These are phyloP conservation scores for Natrix natrix DNA, from an alignment of 2,797 vertebrate species.

Conservation along the genomic window DNA sequence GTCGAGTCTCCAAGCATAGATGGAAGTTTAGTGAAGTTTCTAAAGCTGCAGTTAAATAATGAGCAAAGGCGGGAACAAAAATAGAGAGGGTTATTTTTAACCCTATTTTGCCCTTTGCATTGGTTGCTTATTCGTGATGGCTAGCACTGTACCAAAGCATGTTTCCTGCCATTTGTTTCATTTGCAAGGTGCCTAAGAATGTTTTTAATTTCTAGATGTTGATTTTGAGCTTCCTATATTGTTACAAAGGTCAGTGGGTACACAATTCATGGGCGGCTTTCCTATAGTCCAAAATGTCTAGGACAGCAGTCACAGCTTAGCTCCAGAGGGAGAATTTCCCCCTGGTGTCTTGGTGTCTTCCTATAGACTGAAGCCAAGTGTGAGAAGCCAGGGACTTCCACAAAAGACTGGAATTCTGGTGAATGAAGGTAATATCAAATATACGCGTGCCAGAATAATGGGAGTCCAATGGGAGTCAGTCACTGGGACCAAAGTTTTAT, in stretches of 20 bases:
- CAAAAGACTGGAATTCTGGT: background rate
- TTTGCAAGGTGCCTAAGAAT: background rate
- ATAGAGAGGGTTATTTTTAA: background rate
- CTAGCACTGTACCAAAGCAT: background rate
- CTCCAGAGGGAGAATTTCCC: background rate
- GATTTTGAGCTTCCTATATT: background rate
- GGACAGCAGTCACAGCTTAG: background rate
- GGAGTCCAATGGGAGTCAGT: background rate
- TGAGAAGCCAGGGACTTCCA: background rate
- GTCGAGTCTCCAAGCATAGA: background rate
- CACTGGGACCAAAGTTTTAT: background rate
- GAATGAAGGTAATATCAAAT: no score
- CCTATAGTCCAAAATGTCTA: background rate
- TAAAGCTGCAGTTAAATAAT: background rate
- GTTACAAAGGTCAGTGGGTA: background rate
- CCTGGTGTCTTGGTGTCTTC: background rate
- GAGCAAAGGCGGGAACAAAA: background rate
- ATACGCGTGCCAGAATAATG: background rate
- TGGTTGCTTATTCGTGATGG: background rate
- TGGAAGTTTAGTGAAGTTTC: background rate
- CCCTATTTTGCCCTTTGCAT: background rate
- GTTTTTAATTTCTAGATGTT: background rate
- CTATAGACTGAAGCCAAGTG: background rate
- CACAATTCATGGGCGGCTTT: background rate
- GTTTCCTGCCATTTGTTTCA: background rate